Base-by-base conservation (phyloP, 1,140 invertebrate species). In the Trichonephila inaurata region DNA sequence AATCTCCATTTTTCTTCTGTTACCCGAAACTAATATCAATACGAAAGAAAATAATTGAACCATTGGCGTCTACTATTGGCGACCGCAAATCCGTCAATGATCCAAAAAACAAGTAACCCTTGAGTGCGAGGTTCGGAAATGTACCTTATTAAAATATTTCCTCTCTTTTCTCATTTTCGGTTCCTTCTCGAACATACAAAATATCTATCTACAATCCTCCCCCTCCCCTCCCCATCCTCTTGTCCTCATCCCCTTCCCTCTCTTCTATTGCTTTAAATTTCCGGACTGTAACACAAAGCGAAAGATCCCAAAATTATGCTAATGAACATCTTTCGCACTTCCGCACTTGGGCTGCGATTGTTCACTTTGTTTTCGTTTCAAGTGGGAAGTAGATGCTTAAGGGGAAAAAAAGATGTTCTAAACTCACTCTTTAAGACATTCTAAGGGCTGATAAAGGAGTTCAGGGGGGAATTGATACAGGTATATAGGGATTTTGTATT, bases 81-180 rank as follows among this genome's bases (percentile, higher is more conserved):
- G 90, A 85, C 90, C 60, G 61, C 72, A 81, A 82, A 91, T 62
- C 19, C 62, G 72, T 91, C 66, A 91, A 81, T 40, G 51, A 58
- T 40, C 86, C 86, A 88, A 81, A 77, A 91, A 91, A 81, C 12
- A 2, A 19, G 92, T 66, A 93, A 93, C 92, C 92, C 92, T 93
- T 16, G 86, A 93, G 86, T 62, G 21, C 90, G 58, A 40, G 21
- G 21, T 69, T 58, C 85, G 92, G 92, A 93, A 93, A 93, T 93
- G 92, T 93, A 93, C 85, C 92, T 93, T 93, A 93, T 93, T 93
- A 93, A 93, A 93, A 93, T 93, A 93, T 93, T 93, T 93, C 92
- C 92, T 89, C 92, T 93, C 92, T 89, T 88, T 89, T 89, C 92
- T 88, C 92, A 93, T 93, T 93, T 93, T 89, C 85, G 64, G 92